A percentile compares a stretch with the other conserved stretches of the same genome.
Conservation (phyloP, 92 coral and sea anemone species). For the Bergia sp. region DNA sequence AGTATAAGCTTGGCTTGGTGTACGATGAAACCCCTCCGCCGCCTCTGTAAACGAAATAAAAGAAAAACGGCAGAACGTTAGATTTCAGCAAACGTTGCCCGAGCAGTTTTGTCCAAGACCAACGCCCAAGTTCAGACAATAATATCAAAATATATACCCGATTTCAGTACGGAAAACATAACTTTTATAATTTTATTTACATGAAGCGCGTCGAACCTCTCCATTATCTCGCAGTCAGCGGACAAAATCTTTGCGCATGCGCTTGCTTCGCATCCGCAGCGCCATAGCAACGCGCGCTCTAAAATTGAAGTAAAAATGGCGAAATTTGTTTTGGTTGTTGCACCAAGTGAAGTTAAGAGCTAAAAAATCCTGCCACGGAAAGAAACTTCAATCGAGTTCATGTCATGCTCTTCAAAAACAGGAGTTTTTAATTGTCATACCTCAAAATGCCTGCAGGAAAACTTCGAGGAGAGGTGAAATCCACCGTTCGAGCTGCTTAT, state of each 20-base stretch:
- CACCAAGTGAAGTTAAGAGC: constrained; percentile 1
- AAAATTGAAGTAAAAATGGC: constrained; percentile 31
- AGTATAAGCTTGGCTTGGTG: too few relatives aligned
- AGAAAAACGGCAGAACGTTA: too few relatives aligned
- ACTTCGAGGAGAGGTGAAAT: constrained; percentile 79
- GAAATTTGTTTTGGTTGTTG: constrained; percentile 8
- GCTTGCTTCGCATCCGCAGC: neutral
- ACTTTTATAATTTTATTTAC: too few relatives aligned
- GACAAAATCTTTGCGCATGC: constrained; percentile 31
- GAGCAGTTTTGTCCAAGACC: too few relatives aligned
- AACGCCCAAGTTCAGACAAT: too few relatives aligned
- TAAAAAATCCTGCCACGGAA: neutral
- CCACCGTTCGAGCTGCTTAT: constrained; percentile 74
- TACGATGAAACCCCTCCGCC: too few relatives aligned
- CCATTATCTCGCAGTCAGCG: constrained; percentile 33
- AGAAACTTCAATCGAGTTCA: neutral
- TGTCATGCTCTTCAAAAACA: neutral
- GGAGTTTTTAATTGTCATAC: neutral
- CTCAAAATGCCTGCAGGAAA: constrained; percentile 68
- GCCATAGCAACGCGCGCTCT: constrained; percentile 46
- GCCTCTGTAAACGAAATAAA: too few relatives aligned
- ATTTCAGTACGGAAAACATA: too few relatives aligned
- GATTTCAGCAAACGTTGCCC: too few relatives aligned
- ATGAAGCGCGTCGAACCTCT: too few relatives aligned
- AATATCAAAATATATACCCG: too few relatives aligned